Percentiles rank a stretch among this genome's conserved stretches.
Evolutionary conservation across 2,113 vertebrate species (phyloP).

Genomic region (Syrrhaptes paradoxus): DNA sequence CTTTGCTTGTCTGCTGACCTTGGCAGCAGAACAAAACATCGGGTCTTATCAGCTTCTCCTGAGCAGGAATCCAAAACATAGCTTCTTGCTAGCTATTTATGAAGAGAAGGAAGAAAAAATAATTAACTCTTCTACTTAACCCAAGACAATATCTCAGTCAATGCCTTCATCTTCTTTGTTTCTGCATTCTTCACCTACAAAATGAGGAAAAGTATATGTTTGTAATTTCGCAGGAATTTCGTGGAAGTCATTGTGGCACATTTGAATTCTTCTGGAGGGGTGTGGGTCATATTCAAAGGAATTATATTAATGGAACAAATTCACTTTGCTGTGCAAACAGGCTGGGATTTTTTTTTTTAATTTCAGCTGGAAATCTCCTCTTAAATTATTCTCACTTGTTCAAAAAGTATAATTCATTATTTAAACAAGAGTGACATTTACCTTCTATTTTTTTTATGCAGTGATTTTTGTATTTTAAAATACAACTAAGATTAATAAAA

Average conservation of each 20-base stretch:
- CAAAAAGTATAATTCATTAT: background rate
- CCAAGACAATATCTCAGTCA: background rate
- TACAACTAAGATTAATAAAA: background rate
- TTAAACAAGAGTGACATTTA: background rate
- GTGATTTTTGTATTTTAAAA: background rate
- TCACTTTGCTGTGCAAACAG: background rate
- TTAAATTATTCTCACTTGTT: background rate
- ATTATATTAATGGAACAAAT: background rate
- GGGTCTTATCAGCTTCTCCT: too few relatives aligned
- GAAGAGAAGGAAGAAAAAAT: too few relatives aligned
- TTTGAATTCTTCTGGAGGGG: background rate
- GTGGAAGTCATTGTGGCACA: background rate
- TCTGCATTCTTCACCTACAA: background rate
- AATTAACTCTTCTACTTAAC: too few relatives aligned
- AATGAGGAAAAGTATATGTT: background rate
- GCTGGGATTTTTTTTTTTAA: background rate
- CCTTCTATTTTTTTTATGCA: background rate
- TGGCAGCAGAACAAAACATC: too few relatives aligned
- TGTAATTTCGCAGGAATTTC: background rate
- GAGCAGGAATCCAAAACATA: too few relatives aligned
- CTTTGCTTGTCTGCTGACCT: too few relatives aligned
- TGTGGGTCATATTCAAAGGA: background rate
- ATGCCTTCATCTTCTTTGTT: background rate
- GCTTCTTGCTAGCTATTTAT: too few relatives aligned
- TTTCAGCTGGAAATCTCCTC: background rate